Evolutionary conservation across 2,888 invertebrate species (phyloP), one percentile per base, ranked within the genome.

Genomic region (Tribolium freemani): DNA sequence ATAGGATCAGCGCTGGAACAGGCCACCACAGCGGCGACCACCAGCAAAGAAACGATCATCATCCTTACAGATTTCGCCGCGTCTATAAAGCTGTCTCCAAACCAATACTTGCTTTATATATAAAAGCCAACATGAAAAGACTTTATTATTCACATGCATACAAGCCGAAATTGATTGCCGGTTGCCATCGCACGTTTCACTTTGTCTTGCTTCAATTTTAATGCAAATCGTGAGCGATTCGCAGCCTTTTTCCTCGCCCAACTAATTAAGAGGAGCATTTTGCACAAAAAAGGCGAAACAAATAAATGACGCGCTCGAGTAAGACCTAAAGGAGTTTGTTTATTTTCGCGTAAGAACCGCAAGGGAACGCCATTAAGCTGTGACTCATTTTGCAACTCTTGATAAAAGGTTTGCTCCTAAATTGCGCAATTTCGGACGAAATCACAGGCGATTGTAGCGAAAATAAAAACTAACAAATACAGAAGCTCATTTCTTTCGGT

Each of bases 21-120:
- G 53, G 69, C 72, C 71, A 70, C 61, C 79, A 73, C 69, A 67
- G 72, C 38, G 69, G 72, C 73, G 79, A 80, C 80, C 80, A 81
- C 80, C 81, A 79, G 78, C 79, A 79, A 74, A 73, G 79, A 48
- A 57, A 57, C 75, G 73, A 74, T 77, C 79, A 75, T 75, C 80
- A 79, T 80, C 72, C 10, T 21, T 21, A 26, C 53, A 53, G 53
- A 53, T 53, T 53, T 53, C 21, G 69, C 71, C 71, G 71, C 57
- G 53, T 70, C 78, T 76, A 79, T 80, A 80, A 80, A 80, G 80
- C 77, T 80, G 81, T 79, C 79, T 71, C 76, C 73, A 64, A 74
- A 75, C 46, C 26, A 45, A 44, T 60, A 45, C 45, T 20, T 20
- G n/a, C 4, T 46, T 45, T 45, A 21, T 45, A 26, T 26, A 21